Base-by-base conservation (phyloP, 2,888 invertebrate species). In the Stenodera caucasica region DNA sequence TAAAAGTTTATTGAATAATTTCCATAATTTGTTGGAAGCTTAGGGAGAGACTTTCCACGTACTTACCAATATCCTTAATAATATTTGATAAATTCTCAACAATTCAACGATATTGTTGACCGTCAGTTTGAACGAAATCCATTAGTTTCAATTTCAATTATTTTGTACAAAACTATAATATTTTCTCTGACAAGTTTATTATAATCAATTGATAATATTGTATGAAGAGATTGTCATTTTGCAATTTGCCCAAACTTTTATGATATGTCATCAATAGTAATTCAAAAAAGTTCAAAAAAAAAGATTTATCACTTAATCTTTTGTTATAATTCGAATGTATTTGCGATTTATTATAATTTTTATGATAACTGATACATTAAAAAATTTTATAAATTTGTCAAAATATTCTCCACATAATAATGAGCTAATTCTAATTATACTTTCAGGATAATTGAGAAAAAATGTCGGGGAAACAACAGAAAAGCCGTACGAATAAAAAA, bases 141-240 rank as follows among this genome's bases (percentile, higher is more conserved):
- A 32, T 18, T 21, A 32, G 9, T 26, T 11, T 21, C 37, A 23
- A 26, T n/a, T 18, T 18, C 5, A 50, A 23, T 7, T 21, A 18
- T 15, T 21, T n/a, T n/a, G n/a, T 9, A 18, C 9, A 18, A 50
- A 15, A 26, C 5, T 23, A 21, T 50, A 33, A 33, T 35, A 23
- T 3, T 33, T 14, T 11, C 15, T 49, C 23, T 23, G 57, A 76
- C 77, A 5, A 75, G 77, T 4, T 64, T 78, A n/a, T n/a, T n/a
- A n/a, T n/a, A n/a, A n/a, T n/a, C n/a, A n/a, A n/a, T n/a, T n/a
- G n/a, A n/a, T n/a, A n/a, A n/a, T n/a, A n/a, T n/a, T n/a, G n/a
- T n/a, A n/a, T 40, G 78, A 78, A 12, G 77, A 74, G 62, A 76
- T 77, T 15, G 67, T 73, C 5, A 30, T 37, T 26, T n/a, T 7